Evolutionary conservation across 2,888 invertebrate species (phyloP).

Genomic region (Limnephilus rhombicus): DNA sequence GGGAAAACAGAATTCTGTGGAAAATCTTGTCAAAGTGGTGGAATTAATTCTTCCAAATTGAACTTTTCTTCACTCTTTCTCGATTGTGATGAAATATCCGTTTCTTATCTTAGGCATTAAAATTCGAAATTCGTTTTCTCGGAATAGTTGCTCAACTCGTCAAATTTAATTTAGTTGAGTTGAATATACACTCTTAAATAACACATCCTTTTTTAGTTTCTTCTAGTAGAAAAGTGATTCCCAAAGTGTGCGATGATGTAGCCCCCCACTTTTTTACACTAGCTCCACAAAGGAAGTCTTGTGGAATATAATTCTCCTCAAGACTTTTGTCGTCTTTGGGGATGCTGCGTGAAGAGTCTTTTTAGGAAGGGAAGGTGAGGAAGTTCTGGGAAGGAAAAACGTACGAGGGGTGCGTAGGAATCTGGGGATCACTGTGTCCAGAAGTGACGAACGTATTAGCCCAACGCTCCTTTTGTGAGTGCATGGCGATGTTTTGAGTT

Average conservation of each 20-base stretch:
- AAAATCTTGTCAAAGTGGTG: constrained; percentile 11
- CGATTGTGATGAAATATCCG: background rate
- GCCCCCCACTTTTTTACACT: no score
- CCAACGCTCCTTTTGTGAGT: no score
- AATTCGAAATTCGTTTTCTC: background rate
- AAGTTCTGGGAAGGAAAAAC: no score
- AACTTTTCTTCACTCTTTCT: background rate
- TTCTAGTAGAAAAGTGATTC: background rate
- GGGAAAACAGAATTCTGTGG: background rate
- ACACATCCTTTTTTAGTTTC: background rate
- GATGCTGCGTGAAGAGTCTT: no score
- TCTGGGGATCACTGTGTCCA: no score
- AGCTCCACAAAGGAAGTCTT: no score
- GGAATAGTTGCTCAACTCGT: background rate
- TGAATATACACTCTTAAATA: background rate
- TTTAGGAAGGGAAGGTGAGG: no score
- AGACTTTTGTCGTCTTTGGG: no score
- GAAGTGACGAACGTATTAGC: no score
- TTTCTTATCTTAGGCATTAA: background rate
- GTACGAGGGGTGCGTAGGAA: no score
- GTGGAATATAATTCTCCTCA: no score
- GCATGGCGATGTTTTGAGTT: no score
- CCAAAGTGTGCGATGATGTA: background rate
- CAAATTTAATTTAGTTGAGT: background rate
- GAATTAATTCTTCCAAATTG: background rate